These are phyloP conservation scores for Cataglyphis rosenhaueri DNA, from an alignment of 2,888 invertebrate genomes.

Conservation along the genomic window DNA sequence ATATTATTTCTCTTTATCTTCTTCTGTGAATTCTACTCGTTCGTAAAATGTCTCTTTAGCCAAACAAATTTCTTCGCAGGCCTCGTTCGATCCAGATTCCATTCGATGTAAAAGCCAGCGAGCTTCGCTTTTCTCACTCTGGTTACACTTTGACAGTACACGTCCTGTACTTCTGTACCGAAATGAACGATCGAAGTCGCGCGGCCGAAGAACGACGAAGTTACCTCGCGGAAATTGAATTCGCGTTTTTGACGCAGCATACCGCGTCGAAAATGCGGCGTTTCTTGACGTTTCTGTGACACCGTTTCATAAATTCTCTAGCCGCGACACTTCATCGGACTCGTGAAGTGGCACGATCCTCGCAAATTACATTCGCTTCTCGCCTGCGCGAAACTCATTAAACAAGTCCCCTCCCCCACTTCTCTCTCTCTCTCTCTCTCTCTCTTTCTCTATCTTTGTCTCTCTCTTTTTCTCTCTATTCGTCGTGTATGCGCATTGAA, in stretches of 20 bases:
- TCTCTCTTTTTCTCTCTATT: constrained; percentile 42
- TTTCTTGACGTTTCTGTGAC: constrained; percentile 38
- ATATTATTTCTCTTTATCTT: constrained; percentile 3
- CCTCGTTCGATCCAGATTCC: constrained; percentile 18
- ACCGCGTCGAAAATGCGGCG: constrained; percentile 45
- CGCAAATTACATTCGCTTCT: constrained; percentile 62
- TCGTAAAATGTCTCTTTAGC: constrained; percentile 10
- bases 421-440: neutral
- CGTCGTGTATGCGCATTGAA: constrained; percentile 69
- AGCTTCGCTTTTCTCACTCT: neutral
- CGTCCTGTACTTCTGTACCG: constrained; percentile 27
- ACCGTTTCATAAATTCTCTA: constrained; percentile 47
- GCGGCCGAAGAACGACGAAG: constrained; percentile 32
- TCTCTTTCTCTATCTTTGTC: neutral
- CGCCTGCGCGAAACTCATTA: constrained; percentile 69
- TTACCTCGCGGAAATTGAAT: constrained; percentile 53
- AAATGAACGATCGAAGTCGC: constrained; percentile 47
- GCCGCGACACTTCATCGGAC: constrained; percentile 44
- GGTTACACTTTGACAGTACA: constrained; percentile 32
- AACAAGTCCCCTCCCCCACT: constrained; percentile 50
- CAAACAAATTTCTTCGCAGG: constrained; percentile 27
- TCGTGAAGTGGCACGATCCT: constrained; percentile 60
- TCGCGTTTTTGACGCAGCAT: constrained; percentile 45
- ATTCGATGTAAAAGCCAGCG: constrained; percentile 35
- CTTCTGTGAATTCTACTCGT: constrained; percentile 10